Base-by-base conservation (phyloP, 2,888 invertebrate genomes). In the Margaritifera margaritifera region DNA sequence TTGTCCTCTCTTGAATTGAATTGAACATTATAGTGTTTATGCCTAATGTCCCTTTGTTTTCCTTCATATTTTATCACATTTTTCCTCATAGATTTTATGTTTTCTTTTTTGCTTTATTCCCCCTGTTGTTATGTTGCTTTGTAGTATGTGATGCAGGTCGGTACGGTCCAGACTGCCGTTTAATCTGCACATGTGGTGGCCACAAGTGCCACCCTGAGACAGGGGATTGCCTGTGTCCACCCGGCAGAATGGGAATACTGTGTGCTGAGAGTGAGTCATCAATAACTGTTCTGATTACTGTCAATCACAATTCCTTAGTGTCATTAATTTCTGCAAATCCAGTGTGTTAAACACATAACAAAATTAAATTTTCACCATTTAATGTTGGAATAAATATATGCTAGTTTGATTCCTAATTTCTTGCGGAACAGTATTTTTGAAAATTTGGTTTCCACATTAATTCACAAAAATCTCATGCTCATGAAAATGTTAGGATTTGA, bases 231-330 rank as follows among this genome's bases (percentile, higher is more conserved):
- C 74, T 87, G 62, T 91, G 91, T 78, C 83, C 85, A 59, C 87
- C 90, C 0, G 90, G 90, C 11, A 86, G 86, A 66, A 87, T 84
- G 64, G 91, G 91, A 31, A 79, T 81, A 61, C 79, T 75, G 27
- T 91, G 91, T 77, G 80, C 89, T 64, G 85, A 89, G 73, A 87
- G 91, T 89, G 82, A 84, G 85, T 77, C 42, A n/a, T 24, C 18
- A 59, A 19, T n/a, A 59, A 4, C 59, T 59, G 11, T 59, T 20
- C 11, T 22, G 11, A 27, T 25, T 19, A 31, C 11, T 27, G 24
- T 60, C 31, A 15, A 15, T 22, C n/a, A 60, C 20, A 27, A 31
- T 60, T 31, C 18, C 5, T 31, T 31, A 15, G 31, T 60, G 24
- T 59, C 27, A 42, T 42, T 22, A 18, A 56, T 56, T 22, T 24